Evolutionary conservation across 2,797 vertebrate genomes (phyloP).

Genomic region (Gymnothorax javanicus): DNA sequence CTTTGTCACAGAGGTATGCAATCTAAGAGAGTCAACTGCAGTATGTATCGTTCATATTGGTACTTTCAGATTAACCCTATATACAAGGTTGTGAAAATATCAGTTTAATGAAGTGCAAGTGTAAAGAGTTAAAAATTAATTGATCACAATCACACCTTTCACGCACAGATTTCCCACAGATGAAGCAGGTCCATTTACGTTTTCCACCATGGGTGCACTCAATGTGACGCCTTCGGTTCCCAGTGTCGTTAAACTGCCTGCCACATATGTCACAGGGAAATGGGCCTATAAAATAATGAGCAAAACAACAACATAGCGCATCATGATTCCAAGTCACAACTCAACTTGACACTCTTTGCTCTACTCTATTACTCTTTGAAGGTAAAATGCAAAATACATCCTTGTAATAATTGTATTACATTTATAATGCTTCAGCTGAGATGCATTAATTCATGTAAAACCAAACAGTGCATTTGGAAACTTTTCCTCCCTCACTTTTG

Average conservation of each 20-base stretch:
- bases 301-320: neutral
- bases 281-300: constrained; percentile 75
- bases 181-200: constrained; percentile 94
- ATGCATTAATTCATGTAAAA: no score
- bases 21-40: no score
- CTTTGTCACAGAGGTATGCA: no score
- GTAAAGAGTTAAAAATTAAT: neutral
- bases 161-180: constrained; percentile 95
- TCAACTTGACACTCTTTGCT: neutral
- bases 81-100: no score
- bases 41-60: no score
- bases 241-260: constrained; percentile 96
- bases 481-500: no score
- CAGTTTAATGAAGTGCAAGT: neutral
- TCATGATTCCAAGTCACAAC: neutral
- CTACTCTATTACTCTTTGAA: neutral
- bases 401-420: no score
- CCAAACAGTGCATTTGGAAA: no score
- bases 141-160: constrained; percentile 78
- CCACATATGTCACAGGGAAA: constrained; percentile 98
- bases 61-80: no score
- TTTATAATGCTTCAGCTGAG: no score
- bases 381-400: neutral
- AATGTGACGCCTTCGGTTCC: constrained; percentile 93
- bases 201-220: constrained; percentile 98